Conservation (phyloP, 2,888 invertebrate species). For the Mesorhabditis spiculigera region DNA sequence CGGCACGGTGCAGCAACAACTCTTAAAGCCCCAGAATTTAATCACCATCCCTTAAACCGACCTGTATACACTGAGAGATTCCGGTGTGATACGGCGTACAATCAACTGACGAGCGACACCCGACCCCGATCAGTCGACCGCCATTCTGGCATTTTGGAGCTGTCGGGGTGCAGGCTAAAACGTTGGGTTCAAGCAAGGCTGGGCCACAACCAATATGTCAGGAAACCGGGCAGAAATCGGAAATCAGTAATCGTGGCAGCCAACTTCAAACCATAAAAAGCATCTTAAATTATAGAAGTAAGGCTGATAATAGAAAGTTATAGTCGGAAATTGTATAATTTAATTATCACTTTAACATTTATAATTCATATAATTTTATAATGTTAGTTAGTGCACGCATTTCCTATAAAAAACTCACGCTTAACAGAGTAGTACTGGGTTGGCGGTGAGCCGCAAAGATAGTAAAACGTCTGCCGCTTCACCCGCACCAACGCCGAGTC, state of each 20-base stretch:
- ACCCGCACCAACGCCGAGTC: constrained; percentile 12
- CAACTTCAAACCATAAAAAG: neutral
- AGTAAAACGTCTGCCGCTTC: constrained; percentile 20
- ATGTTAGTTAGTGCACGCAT: neutral
- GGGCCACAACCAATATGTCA: neutral
- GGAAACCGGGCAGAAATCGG: constrained; percentile 3
- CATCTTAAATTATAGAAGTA: neutral
- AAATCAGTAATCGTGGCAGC: too few species aligned
- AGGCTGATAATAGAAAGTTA: neutral
- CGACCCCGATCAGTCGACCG: too few species aligned
- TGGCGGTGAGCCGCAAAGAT: constrained; percentile 45
- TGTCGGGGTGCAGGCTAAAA: constrained; percentile 10
- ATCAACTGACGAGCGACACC: constrained; percentile 33
- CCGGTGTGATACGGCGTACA: constrained; percentile 42
- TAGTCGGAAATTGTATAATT: neutral
- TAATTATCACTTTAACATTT: neutral
- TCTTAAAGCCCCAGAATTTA: constrained; percentile 37
- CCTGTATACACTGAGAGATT: neutral
- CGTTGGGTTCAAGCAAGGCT: constrained; percentile 16
- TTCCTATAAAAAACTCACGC: constrained; percentile 28
- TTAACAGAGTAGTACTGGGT: constrained; percentile 43
- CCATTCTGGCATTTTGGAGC: too few species aligned
- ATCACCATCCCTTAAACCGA: neutral
- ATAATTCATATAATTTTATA: neutral
- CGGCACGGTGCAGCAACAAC: constrained; percentile 53